phyloP scores from a whole-genome alignment of 2,113 vertebrate species.

The Pelvicachromis taeniatus region DNA sequence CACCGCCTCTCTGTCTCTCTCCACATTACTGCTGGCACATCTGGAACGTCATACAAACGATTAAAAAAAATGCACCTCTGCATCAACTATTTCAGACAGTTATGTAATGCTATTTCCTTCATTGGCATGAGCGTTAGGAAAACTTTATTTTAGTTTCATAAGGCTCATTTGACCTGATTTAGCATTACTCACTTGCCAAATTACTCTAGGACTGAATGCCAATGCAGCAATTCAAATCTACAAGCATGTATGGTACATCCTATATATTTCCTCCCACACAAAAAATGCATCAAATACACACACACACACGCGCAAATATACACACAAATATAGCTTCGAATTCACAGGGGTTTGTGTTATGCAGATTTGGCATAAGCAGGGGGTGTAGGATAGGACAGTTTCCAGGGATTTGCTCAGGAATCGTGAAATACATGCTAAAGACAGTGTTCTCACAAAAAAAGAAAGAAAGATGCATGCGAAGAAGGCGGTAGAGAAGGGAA shows the following conservation, averaged over 20 bases:
- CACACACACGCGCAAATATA: neutral
- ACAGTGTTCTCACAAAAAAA: neutral
- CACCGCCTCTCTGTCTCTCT: neutral
- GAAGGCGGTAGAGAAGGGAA: neutral
- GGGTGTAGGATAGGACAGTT: neutral
- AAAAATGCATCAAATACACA: neutral
- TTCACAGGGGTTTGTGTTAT: neutral
- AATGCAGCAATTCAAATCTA: neutral
- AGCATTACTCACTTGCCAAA: neutral
- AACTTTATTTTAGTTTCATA: conserved; percentile 21
- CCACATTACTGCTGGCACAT: conserved; percentile 1
- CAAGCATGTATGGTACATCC: neutral
- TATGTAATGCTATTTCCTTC: neutral
- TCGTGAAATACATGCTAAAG: neutral
- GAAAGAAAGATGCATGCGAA: neutral
- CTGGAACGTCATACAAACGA: conserved; percentile 1
- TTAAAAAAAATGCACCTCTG: neutral
- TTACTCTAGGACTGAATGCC: neutral
- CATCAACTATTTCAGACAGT: neutral
- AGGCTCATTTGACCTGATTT: conserved; percentile 25
- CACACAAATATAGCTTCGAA: neutral
- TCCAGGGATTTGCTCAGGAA: neutral
- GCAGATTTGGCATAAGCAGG: neutral
- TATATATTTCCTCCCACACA: neutral
- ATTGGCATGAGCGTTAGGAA: neutral